Base-by-base conservation (phyloP, 2,888 invertebrate species). In the Bombylius discolor region DNA sequence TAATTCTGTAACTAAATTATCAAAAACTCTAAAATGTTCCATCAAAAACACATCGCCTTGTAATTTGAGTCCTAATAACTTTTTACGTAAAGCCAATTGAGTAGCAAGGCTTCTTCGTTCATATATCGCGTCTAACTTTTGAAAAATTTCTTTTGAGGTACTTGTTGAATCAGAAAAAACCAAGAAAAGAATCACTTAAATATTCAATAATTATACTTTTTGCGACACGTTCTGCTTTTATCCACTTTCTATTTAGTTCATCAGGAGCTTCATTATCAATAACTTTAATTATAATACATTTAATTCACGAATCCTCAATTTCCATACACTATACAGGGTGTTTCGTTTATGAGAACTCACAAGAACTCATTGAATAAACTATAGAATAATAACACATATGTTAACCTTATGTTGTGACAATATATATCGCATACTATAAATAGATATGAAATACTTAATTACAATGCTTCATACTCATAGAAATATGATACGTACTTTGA, bases 1-100 rank as follows among this genome's bases (percentile, higher is more conserved):
- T 46, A 72, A 59, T 52, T 70, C 68, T 8, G 36, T 36, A 8
- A 36, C 5, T 6, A 69, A 54, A 36, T 68, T 64, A 55, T 72
- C 70, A 59, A 72, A 70, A 5, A 49, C 47, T 4, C 55, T 60
- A 42, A 70, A 70, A 65, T 56, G 56, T 31, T 55, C 14, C 5
- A 54, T 44, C 12, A 56, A 49, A 6, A 5, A 36, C 5, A 36
- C 49, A 11, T 32, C 8, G 33, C 34, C 56, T 47, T 51, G 39
- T 45, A 57, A 50, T 51, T 59, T 59, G 13, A 59, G 46, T 6
- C 12, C 33, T 14, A 57, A 45, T 46, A 57, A 53, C 44, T 44
- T 42, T 49, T 58, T 58, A 44, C 52, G 52, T 33, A 54, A 13
- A 44, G 56, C 44, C 5, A 57, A 36, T 36, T 36, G 6, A 9